Percentiles rank a stretch among this genome's conserved stretches.
Evolutionary conservation across 92 coral and sea anemone genomes (phyloP).

Genomic region (Bergia sp.): DNA sequence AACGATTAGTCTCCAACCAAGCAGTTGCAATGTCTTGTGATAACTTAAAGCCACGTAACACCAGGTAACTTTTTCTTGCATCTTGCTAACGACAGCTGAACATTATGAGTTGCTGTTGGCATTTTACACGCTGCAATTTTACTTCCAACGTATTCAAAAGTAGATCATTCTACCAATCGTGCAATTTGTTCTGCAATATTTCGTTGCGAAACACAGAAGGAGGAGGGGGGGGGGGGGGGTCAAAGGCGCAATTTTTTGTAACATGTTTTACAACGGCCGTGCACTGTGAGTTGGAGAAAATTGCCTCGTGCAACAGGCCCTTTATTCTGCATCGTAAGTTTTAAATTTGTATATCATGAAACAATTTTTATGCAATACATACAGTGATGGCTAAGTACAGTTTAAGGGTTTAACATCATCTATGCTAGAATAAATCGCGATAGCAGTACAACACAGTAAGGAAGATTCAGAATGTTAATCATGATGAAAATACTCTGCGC

Average conservation of each 20-base stretch:
- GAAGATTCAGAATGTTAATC: too few relatives aligned
- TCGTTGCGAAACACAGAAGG: slow-evolving; percentile 19
- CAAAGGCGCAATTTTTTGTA: slow-evolving; percentile 18
- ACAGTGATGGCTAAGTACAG: background rate
- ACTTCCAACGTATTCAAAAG: background rate
- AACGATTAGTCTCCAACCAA: background rate
- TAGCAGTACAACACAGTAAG: background rate
- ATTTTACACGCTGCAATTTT: slow-evolving; percentile 27
- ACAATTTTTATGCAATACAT: background rate
- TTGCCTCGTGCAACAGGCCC: background rate
- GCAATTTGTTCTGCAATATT: slow-evolving; percentile 10
- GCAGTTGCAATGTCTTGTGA: background rate
- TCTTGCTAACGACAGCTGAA: background rate
- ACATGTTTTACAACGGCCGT: slow-evolving; percentile 5
- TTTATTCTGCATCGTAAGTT: background rate
- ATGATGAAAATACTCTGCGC: background rate
- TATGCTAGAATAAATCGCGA: background rate
- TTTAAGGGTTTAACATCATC: background rate
- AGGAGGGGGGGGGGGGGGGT: background rate
- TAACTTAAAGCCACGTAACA: too few relatives aligned
- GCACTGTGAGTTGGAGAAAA: background rate
- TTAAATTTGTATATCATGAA: too few relatives aligned
- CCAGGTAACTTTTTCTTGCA: too few relatives aligned
- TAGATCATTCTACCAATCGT: slow-evolving; percentile 1
- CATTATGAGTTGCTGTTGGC: background rate